Evolutionary conservation across 2,888 invertebrate genomes (phyloP).

Genomic region (Anaspis maculata): DNA sequence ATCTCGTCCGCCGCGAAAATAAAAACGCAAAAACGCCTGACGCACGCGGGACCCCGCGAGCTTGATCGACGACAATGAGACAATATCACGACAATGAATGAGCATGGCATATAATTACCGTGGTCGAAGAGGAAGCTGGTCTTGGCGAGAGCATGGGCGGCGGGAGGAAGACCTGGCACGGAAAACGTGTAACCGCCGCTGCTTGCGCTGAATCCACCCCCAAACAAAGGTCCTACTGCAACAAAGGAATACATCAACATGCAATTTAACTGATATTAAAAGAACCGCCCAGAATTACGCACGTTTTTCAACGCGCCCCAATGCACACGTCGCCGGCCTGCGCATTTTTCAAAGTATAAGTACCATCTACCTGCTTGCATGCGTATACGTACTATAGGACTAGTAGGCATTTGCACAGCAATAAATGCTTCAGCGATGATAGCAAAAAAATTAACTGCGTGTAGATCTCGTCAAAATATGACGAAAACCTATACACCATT

Average conservation of each 20-base stretch:
- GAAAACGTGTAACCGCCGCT: conserved; percentile 40
- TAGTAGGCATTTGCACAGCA: no score
- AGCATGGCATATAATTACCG: conserved; percentile 38
- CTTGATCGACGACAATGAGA: conserved; percentile 16
- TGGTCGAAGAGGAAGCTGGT: conserved; percentile 41
- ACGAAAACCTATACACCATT: no score
- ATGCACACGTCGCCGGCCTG: no score
- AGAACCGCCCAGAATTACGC: conserved; percentile 2
- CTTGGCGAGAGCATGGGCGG: conserved; percentile 39
- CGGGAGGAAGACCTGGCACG: conserved; percentile 38
- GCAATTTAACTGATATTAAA: background rate
- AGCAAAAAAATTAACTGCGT: no score
- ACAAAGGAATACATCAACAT: conserved; percentile 28
- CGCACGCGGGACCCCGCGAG: conserved; percentile 1
- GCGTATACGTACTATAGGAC: no score
- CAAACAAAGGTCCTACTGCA: conserved; percentile 42
- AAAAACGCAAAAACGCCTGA: conserved; percentile 29
- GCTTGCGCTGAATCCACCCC: conserved; percentile 34
- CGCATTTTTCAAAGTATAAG: no score
- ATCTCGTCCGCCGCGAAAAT: conserved; percentile 24
- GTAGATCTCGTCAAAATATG: no score
- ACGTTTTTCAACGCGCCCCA: no score
- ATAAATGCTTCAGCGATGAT: no score
- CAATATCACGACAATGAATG: no score
- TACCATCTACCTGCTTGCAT: no score